These are phyloP conservation scores for Drosophila buzzatii DNA, from an alignment of 2,888 invertebrate genomes.

Conservation along the genomic window DNA sequence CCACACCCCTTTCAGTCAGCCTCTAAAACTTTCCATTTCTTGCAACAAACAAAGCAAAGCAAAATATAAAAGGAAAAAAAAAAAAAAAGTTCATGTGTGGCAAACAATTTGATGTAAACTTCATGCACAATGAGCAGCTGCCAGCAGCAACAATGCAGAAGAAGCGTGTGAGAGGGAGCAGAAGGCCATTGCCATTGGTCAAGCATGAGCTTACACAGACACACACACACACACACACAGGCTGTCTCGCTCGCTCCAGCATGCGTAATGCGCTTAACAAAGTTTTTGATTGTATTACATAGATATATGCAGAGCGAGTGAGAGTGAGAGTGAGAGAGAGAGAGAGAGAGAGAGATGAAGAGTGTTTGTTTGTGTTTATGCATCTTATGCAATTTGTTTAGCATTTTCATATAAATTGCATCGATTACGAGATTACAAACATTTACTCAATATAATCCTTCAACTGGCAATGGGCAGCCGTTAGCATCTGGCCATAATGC, in stretches of 20 bases:
- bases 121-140: constrained; percentile 74
- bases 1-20: constrained; percentile 6
- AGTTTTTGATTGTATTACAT: constrained; percentile 73
- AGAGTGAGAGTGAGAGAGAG: neutral
- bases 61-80: neutral
- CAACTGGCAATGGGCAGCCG: neutral
- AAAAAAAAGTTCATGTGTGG: constrained; percentile 41
- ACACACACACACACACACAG: neutral
- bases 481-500: constrained; percentile 29
- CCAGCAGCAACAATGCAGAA: neutral
- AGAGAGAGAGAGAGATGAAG: neutral
- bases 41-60: constrained; percentile 19
- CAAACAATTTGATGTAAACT: constrained; percentile 68
- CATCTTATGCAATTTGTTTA: constrained; percentile 70
- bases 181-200: constrained; percentile 71
- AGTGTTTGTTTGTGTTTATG: constrained; percentile 19
- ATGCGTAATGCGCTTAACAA: constrained; percentile 72
- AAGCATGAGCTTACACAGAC: constrained; percentile 25
- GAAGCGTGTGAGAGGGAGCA: neutral
- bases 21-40: constrained; percentile 44
- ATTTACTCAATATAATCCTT: constrained; percentile 20
- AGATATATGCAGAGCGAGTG: constrained; percentile 36
- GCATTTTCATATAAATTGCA: constrained; percentile 68
- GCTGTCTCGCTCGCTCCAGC: constrained; percentile 2
- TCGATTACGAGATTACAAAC: constrained; percentile 70